phyloP scores from a whole-genome alignment of 2,113 vertebrate genomes.

The Thermophis baileyi region DNA sequence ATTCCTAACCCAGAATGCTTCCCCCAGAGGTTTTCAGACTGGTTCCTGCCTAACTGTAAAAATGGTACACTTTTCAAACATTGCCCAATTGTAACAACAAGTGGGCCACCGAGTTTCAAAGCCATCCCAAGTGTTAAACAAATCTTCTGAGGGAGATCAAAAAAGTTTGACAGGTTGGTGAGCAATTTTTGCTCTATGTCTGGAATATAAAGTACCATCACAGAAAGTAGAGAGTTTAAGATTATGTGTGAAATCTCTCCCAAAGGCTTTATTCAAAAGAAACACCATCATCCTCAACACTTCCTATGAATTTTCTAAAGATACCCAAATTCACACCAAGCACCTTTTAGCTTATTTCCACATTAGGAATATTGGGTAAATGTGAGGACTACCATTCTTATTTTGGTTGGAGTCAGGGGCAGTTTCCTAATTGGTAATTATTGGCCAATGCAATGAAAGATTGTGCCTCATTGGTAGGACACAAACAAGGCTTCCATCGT shows the following conservation, averaged over 20 bases:
- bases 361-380: not conserved
- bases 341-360: not conserved
- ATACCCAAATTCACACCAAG: too few species aligned
- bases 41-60: not conserved
- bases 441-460: not conserved
- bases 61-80: not conserved
- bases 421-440: not conserved
- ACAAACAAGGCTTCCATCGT: not conserved
- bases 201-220: not conserved
- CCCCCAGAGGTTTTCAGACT: not conserved
- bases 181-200: not conserved
- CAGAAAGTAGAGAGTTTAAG: not conserved
- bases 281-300: too few species aligned
- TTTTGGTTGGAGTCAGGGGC: not conserved
- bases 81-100: not conserved
- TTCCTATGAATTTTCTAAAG: not conserved
- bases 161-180: not conserved
- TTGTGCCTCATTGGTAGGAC: not conserved
- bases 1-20: not conserved
- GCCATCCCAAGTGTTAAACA: not conserved
- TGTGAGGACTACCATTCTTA: not conserved
- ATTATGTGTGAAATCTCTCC: not conserved
- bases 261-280: not conserved
- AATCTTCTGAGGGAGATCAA: not conserved
- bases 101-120: not conserved